Percentiles rank a stretch among this genome's conserved stretches.
Conservation (phyloP, 2,113 vertebrate species). For the Sinocyclocheilus rhinocerous region DNA sequence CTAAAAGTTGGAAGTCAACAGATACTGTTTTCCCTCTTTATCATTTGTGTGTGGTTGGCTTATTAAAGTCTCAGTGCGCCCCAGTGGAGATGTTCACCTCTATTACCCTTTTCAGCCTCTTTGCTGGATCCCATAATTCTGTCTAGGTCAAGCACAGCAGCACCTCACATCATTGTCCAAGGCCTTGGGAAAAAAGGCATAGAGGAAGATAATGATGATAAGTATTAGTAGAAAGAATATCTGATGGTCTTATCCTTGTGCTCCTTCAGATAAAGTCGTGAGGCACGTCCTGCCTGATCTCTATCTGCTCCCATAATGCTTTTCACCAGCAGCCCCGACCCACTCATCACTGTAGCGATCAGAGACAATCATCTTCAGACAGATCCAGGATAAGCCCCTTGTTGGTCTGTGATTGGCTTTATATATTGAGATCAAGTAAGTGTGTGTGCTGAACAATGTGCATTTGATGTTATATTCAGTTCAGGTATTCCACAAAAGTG, state of each 20-base stretch:
- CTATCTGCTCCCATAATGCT: slow-evolving; percentile 35
- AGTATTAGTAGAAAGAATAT: slow-evolving; percentile 12
- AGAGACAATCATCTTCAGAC: slow-evolving; percentile 49
- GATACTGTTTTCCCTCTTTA: neutral
- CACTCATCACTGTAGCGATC: slow-evolving; percentile 36
- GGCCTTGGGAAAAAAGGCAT: neutral
- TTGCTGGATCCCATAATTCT: slow-evolving; percentile 3
- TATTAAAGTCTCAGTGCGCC: slow-evolving; percentile 3
- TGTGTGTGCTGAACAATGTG: neutral
- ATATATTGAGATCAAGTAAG: neutral
- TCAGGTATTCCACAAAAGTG: neutral
- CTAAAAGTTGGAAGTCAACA: neutral
- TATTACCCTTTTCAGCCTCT: slow-evolving; percentile 8
- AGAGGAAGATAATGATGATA: slow-evolving; percentile 14
- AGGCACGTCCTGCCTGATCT: slow-evolving; percentile 21
- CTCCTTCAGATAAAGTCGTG: slow-evolving; percentile 48
- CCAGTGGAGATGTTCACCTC: slow-evolving; percentile 11
- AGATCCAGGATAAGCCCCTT: slow-evolving; percentile 33
- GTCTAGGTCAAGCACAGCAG: slow-evolving; percentile 1
- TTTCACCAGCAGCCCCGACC: neutral
- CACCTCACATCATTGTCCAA: neutral
- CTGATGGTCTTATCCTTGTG: slow-evolving; percentile 34
- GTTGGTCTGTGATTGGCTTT: slow-evolving; percentile 33
- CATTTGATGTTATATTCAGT: neutral
- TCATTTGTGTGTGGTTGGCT: neutral